Evolutionary conservation across 2,888 invertebrate species (phyloP), one percentile per base, ranked within the genome.

Genomic region (Acanthopleura granulata): DNA sequence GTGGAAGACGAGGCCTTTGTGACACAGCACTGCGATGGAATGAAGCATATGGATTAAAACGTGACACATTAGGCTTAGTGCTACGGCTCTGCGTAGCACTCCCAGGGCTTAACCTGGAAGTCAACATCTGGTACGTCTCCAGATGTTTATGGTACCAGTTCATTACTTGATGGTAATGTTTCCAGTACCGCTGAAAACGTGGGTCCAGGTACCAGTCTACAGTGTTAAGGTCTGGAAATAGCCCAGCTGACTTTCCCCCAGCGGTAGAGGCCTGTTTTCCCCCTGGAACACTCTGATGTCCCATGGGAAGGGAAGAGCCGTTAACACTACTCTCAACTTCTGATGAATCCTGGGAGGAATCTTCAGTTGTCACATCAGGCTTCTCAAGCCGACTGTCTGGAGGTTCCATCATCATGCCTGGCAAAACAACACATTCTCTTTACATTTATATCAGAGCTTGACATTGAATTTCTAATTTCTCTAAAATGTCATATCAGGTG

Each of bases 131-230:
- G 70, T 80, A 82, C 0, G 81, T 80, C n/a, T 81, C 66, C 25
- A 80, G 75, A 75, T 87, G 87, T 76, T 81, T 82, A 22, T 79
- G 70, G 75, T 85, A 85, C 87, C 88, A 88, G 0, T 78, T 73
- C 83, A 84, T 85, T 1, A 82, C 82, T 72, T 81, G 77, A 16
- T 79, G 70, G 78, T 87, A 88, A 78, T 86, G 85, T 16, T 79
- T 79, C 88, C 88, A 88, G 74, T 87, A 88, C 18, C 78, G 73
- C 14, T 81, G 73, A 76, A 87, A 88, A 75, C 84, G 83, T 6
- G 78, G 73, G 49, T 86, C 80, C 69, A 79, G 78, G 66, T 82
- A 86, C 87, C 86, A 87, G 40, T 82, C 76, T 27, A 49, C 72
- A 69, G 22, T 22, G 57, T 22, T 72, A 12, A 51, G 50, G 22